phyloP scores from a whole-genome alignment of 2,797 vertebrate species.

The Myripristis jacobus region DNA sequence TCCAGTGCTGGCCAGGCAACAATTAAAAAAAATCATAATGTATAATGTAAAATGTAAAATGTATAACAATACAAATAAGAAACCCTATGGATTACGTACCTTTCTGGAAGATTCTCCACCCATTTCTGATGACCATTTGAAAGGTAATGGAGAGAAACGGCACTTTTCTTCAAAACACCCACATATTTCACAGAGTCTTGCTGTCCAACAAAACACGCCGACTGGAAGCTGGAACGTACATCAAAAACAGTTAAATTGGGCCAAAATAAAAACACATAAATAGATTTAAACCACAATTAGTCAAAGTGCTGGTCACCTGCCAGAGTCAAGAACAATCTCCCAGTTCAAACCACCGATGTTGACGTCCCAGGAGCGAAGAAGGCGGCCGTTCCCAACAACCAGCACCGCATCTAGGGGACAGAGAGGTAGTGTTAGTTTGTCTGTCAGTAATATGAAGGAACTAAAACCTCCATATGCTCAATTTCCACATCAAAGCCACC shows the following conservation, averaged over 20 bases:
- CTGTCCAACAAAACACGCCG: conserved; percentile 87
- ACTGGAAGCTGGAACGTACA: conserved; percentile 87
- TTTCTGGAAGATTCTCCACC: conserved; percentile 93
- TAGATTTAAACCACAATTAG: conserved; percentile 72
- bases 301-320: conserved; percentile 84
- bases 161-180: conserved; percentile 90
- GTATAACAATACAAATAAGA: too few relatives aligned
- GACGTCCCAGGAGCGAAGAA: conserved; percentile 96
- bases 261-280: neutral
- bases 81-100: conserved; percentile 73
- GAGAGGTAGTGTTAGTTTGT: neutral
- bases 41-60: too few relatives aligned
- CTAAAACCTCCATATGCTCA: neutral
- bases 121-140: conserved; percentile 96
- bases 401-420: conserved; percentile 87
- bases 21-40: too few relatives aligned
- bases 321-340: conserved; percentile 92
- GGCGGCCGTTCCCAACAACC: conserved; percentile 88
- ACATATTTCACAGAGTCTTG: conserved; percentile 88
- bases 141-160: conserved; percentile 91
- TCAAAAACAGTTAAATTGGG: conserved; percentile 28
- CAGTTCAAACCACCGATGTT: conserved; percentile 95
- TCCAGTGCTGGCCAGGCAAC: too few relatives aligned
- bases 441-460: neutral
- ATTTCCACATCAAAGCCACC: conserved; percentile 76